These are phyloP conservation scores for Cheilosia impressa DNA, from an alignment of 2,888 invertebrate genomes.

Conservation along the genomic window DNA sequence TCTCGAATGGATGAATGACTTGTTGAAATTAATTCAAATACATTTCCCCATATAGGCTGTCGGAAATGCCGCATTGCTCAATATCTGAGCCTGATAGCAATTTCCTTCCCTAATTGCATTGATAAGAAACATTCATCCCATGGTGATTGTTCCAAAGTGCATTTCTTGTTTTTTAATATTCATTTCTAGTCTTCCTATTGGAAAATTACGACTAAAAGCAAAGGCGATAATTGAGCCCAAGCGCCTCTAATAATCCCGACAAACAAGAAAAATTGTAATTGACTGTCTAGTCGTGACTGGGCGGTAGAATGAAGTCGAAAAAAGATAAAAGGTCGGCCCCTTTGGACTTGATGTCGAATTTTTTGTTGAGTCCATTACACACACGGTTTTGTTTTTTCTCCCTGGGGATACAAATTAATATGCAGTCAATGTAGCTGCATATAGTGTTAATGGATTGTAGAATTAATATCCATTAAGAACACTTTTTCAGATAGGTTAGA, in stretches of 20 bases:
- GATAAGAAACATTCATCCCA: constrained; percentile 30
- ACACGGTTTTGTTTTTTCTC: constrained; percentile 1
- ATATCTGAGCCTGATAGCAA: constrained; percentile 5
- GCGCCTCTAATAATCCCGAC: constrained; percentile 56
- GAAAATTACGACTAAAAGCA: constrained; percentile 20
- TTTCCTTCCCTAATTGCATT: constrained; percentile 41
- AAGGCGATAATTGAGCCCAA: constrained; percentile 68
- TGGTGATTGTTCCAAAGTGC: constrained; percentile 47
- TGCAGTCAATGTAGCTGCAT: constrained; percentile 34
- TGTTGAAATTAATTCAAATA: neutral
- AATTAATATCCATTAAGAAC: constrained; percentile 59
- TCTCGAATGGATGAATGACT: too few relatives aligned
- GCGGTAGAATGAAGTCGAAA: constrained; percentile 37
- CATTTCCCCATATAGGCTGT: neutral
- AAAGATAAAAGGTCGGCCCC: constrained; percentile 59
- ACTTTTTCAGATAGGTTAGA: neutral
- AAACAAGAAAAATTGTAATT: constrained; percentile 53
- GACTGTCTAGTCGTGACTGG: constrained; percentile 71
- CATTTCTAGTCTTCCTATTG: constrained; percentile 12
- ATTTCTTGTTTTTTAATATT: constrained; percentile 50
- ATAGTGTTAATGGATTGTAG: constrained; percentile 56
- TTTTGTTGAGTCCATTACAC: neutral
- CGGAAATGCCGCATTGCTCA: neutral
- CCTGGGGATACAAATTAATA: constrained; percentile 50
- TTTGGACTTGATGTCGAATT: constrained; percentile 2